Percentiles rank a stretch among this genome's conserved stretches.
Evolutionary conservation across 1,140 invertebrate species (phyloP).

Genomic region (Pachyrhynchus sulphureomaculatus): DNA sequence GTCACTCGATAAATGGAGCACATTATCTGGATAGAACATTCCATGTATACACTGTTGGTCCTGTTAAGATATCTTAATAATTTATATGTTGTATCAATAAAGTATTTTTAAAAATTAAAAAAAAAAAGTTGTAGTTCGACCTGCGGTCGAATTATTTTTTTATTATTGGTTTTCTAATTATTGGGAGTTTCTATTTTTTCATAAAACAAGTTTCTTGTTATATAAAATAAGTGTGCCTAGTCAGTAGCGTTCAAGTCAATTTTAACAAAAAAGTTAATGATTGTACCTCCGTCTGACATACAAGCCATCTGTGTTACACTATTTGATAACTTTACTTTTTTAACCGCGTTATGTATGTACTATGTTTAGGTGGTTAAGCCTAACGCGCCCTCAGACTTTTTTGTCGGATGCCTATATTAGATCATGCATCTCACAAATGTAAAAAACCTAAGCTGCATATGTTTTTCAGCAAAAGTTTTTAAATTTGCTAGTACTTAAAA

Average conservation of each 20-base stretch:
- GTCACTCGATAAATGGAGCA: conserved; percentile 50
- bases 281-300: too few relatives aligned
- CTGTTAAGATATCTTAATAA: conserved; percentile 51
- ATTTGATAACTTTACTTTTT: too few relatives aligned
- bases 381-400: too few relatives aligned
- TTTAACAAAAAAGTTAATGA: too few relatives aligned
- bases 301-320: too few relatives aligned
- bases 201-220: conserved; percentile 54
- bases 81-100: conserved; percentile 52
- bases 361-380: too few relatives aligned
- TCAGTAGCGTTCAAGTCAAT: conserved; percentile 54
- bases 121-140: conserved; percentile 45
- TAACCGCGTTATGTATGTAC: too few relatives aligned
- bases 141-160: conserved; percentile 37
- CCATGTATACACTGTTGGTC: conserved; percentile 54
- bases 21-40: conserved; percentile 53
- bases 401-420: too few relatives aligned
- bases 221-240: conserved; percentile 54
- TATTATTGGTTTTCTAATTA: conserved; percentile 49
- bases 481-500: too few relatives aligned
- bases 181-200: conserved; percentile 53
- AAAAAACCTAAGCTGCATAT: too few relatives aligned
- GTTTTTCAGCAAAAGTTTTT: too few relatives aligned
- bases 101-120: conserved; percentile 50
- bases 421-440: too few relatives aligned